These are phyloP conservation scores for Falcunculus frontatus DNA, from an alignment of 2,113 vertebrate species.

Conservation along the genomic window DNA sequence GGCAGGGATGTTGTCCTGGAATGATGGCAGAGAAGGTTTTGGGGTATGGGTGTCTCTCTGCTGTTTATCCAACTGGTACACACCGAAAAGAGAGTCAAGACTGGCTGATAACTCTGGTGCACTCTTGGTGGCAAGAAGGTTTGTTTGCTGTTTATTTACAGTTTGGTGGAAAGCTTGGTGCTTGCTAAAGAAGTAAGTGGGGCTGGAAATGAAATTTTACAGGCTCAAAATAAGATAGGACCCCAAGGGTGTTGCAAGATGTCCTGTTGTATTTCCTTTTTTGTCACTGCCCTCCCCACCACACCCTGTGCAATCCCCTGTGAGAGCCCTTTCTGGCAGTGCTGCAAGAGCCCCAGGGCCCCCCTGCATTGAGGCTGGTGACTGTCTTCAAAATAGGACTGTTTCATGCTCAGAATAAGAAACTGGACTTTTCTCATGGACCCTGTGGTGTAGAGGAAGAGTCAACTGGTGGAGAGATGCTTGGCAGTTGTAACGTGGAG, in stretches of 20 bases:
- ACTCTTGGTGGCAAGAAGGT: neutral
- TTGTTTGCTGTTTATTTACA: neutral
- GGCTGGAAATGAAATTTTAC: neutral
- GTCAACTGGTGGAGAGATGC: neutral
- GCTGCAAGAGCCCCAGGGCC: neutral
- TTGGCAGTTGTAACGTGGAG: neutral
- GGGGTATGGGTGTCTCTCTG: neutral
- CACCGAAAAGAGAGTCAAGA: neutral
- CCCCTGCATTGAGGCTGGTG: neutral
- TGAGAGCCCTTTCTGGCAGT: neutral
- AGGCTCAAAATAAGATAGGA: neutral
- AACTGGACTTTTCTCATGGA: neutral
- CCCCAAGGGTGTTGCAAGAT: slow-evolving; percentile 9
- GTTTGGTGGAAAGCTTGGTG: neutral
- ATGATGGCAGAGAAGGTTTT: neutral
- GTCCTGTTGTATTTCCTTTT: slow-evolving; percentile 29
- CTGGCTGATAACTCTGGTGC: neutral
- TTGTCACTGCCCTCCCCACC: neutral
- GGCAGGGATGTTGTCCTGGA: neutral
- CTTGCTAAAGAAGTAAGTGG: neutral
- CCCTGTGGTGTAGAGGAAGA: neutral
- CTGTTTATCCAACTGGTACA: neutral
- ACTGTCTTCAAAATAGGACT: neutral
- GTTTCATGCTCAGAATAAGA: neutral
- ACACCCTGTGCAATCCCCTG: neutral